Conservation (phyloP, 2,888 invertebrate genomes). For the Cheilosia variabilis region DNA sequence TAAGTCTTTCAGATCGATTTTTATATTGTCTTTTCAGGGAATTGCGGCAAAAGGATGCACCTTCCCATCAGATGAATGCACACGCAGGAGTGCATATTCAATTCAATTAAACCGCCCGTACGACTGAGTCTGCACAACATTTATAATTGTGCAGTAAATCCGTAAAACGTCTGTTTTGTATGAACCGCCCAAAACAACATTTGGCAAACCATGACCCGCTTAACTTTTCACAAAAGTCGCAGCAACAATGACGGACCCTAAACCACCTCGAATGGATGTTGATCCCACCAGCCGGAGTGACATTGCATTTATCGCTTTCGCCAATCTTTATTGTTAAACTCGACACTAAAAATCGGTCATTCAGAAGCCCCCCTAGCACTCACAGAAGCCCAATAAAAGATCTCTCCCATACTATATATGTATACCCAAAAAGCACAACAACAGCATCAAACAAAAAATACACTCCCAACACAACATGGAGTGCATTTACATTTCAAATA, state of each 20-base stretch:
- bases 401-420: background rate
- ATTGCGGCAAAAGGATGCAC: no score
- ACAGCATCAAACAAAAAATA: background rate
- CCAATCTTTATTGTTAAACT: conserved; percentile 46
- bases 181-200: background rate
- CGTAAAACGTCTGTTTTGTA: background rate
- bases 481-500: conserved; percentile 73
- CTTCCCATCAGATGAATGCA: no score
- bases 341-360: conserved; percentile 49
- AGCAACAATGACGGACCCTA: conserved; percentile 22
- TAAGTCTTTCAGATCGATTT: no score
- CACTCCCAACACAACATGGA: conserved; percentile 17
- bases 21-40: no score
- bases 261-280: conserved; percentile 34
- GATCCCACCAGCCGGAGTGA: conserved; percentile 53
- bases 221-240: conserved; percentile 12
- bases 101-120: no score
- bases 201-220: background rate
- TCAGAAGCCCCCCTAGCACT: conserved; percentile 10
- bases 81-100: no score
- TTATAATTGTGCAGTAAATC: background rate
- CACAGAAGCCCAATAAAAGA: conserved; percentile 28
- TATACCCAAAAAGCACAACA: conserved; percentile 3
- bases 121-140: no score
- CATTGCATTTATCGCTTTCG: conserved; percentile 55